Evolutionary conservation across 2,888 invertebrate species (phyloP).

Genomic region (Antheraea assamensis): DNA sequence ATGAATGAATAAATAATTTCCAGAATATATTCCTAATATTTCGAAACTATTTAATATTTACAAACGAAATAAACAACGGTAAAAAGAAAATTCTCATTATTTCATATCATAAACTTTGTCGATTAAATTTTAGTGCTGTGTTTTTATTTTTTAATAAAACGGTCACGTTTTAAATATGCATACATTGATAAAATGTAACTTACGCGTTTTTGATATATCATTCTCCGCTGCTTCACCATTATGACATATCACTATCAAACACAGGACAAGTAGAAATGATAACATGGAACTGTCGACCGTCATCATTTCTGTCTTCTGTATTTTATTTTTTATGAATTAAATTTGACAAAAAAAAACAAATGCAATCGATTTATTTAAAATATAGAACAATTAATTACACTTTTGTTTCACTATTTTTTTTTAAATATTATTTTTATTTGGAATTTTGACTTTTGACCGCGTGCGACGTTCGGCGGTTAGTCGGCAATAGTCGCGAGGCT

Average conservation of each 20-base stretch:
- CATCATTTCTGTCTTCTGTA: constrained; percentile 40
- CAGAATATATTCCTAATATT: too few species aligned
- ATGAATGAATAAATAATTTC: too few species aligned
- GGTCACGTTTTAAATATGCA: not conserved
- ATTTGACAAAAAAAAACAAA: constrained; percentile 35
- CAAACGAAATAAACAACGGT: too few species aligned
- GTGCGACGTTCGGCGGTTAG: constrained; percentile 61
- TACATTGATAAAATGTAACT: constrained; percentile 42
- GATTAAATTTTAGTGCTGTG: too few species aligned
- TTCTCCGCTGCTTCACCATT: constrained; percentile 67
- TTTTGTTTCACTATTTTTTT: constrained; percentile 25
- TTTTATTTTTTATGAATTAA: not conserved
- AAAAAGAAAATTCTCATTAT: too few species aligned
- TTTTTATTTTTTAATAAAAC: not conserved
- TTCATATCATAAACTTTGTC: too few species aligned
- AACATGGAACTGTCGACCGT: constrained; percentile 62
- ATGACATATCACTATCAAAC: constrained; percentile 59
- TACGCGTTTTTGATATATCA: constrained; percentile 57
- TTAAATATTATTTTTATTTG: constrained; percentile 35
- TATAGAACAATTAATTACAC: constrained; percentile 32
- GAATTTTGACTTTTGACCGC: constrained; percentile 52
- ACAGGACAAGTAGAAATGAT: constrained; percentile 61
- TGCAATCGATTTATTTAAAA: constrained; percentile 23
- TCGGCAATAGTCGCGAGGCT: constrained; percentile 56
- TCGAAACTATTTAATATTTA: too few species aligned